Conservation (phyloP, 2,113 vertebrate species). For the Puntigrus tetrazona region DNA sequence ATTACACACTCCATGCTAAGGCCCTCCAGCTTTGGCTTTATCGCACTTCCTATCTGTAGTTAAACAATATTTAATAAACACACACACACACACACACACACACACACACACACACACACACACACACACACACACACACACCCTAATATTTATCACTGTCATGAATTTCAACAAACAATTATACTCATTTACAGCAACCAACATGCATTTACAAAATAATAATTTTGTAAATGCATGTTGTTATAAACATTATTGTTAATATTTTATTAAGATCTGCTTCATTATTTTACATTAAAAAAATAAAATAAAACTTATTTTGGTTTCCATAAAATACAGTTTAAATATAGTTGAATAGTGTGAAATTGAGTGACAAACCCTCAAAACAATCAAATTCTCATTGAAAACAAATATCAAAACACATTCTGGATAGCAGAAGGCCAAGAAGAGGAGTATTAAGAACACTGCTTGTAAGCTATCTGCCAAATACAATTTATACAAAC, state of each 20-base stretch:
- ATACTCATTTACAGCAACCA: not conserved
- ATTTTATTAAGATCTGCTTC: not conserved
- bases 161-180: not conserved
- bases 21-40: not conserved
- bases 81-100: not conserved
- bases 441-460: not conserved
- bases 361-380: not conserved
- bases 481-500: not conserved
- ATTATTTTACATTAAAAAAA: not conserved
- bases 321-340: not conserved
- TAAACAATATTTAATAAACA: conserved; percentile 15
- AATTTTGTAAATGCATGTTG: not conserved
- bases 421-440: not conserved
- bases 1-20: conserved; percentile 22
- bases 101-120: not conserved
- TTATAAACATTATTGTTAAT: not conserved
- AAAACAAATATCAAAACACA: not conserved
- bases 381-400: not conserved
- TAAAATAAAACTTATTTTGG: not conserved
- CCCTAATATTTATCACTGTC: not conserved
- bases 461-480: not conserved
- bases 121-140: not conserved
- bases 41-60: not conserved
- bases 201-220: no score
- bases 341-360: not conserved